phyloP scores from a whole-genome alignment of 2,888 invertebrate genomes.

The Neria commutata region DNA sequence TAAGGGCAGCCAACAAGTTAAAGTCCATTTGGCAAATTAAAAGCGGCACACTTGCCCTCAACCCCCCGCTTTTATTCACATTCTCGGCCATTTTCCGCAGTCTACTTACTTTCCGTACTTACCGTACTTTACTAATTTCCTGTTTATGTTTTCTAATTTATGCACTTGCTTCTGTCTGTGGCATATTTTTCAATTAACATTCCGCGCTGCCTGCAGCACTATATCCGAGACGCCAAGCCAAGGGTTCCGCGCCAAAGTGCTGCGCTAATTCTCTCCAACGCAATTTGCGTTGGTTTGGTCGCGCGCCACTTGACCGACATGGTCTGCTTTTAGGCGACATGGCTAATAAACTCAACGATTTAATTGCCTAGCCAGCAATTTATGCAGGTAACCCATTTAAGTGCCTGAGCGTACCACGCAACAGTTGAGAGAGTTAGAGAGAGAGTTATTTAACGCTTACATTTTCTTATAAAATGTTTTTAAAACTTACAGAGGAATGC shows the following conservation, averaged over 20 bases:
- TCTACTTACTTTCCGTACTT: neutral
- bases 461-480: no score
- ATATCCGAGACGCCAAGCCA: no score
- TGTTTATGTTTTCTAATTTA: neutral
- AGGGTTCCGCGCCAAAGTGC: constrained; percentile 4
- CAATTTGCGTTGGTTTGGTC: neutral
- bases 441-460: no score
- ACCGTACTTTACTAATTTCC: neutral
- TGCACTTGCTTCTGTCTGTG: constrained; percentile 2
- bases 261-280: neutral
- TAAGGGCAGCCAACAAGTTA: no score
- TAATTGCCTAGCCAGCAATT: constrained; percentile 10
- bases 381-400: neutral
- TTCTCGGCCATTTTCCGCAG: no score
- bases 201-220: neutral
- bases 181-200: neutral
- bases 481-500: no score
- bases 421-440: no score
- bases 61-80: no score
- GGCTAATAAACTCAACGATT: constrained; percentile 7
- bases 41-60: no score
- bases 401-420: no score
- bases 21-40: constrained; percentile 22
- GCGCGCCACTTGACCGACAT: constrained; percentile 14
- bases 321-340: no score